These are phyloP conservation scores for Melanostigma gelatinosum DNA, from an alignment of 2,113 vertebrate genomes.

Conservation along the genomic window DNA sequence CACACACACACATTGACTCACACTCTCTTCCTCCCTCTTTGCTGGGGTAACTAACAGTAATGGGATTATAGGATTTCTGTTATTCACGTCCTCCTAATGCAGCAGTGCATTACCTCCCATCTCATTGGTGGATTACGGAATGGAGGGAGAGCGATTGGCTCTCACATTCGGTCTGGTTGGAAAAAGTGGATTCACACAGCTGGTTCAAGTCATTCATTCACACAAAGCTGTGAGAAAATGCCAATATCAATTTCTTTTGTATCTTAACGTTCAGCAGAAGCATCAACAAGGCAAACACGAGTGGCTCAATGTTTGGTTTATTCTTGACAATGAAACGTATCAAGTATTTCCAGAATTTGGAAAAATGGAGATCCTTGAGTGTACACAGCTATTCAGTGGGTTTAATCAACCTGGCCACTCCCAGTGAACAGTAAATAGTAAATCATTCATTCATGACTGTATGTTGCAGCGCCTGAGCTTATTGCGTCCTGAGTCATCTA, in stretches of 20 bases:
- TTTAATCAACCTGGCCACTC: constrained; percentile 3
- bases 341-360: not conserved
- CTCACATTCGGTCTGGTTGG: constrained; percentile 5
- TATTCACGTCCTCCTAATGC: constrained; percentile 65
- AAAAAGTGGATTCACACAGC: constrained; percentile 39
- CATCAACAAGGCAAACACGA: not conserved
- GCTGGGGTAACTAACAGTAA: constrained; percentile 49
- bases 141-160: constrained; percentile 30
- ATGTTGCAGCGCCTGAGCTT: constrained; percentile 8
- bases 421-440: constrained; percentile 60
- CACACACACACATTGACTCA: not conserved
- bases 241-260: not conserved
- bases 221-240: constrained; percentile 5
- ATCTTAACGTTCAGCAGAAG: not conserved
- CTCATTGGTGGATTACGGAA: constrained; percentile 65
- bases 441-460: constrained; percentile 61
- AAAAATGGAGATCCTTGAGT: constrained; percentile 4
- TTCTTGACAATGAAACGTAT: not conserved
- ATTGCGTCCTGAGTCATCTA: not conserved
- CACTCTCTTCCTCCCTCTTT: constrained; percentile 26
- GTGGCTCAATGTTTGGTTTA: constrained; percentile 2
- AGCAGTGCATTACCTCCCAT: constrained; percentile 48
- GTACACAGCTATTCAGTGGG: not conserved
- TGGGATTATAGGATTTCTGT: constrained; percentile 76
- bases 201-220: constrained; percentile 35